Base-by-base conservation (phyloP, 2,797 vertebrate genomes). In the Sebastes taczanowskii region DNA sequence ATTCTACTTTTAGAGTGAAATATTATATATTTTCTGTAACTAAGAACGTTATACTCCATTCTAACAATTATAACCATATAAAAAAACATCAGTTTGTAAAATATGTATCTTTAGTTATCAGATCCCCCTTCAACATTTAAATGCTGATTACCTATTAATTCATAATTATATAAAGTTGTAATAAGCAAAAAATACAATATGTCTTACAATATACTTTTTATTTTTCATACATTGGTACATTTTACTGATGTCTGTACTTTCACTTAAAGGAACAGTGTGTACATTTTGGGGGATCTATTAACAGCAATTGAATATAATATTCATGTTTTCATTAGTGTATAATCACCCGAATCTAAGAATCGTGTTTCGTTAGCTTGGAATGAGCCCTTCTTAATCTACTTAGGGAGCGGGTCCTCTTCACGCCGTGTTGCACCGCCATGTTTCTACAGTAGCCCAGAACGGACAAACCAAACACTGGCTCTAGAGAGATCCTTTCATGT, bases 341-440 rank as follows among this genome's bases (percentile, higher is more conserved):
- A 46, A 46, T 46, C 42, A 46, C 42, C 42, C 0, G 42, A 46
- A 46, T 0, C 0, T 20, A 46, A 2, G 16, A 46, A 46, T 20
- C 3, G 16, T 46, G 16, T 46, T 46, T 46, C 3, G 42, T 46
- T 46, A 46, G 6, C 42, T 7, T 46, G 0, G 0, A 46, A 18
- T 46, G 1, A 46, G 42, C 42, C 42, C 3, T 46, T 46, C 42
- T 16, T 46, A 34, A 34, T 46, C 42, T 7, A 46, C 1, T 3
- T 18, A 46, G 0, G 42, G 42, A 46, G 42, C 0, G 7, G 42
- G 16, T 46, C 42, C 16, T 46, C 7, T 0, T 46, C 42, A 46
- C 42, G 42, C 16, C 42, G 16, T 46, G 42, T 46, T 46, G 42
- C 1, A 7, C 42, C 16, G 42, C 42, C 16, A 0, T 46, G 16